phyloP scores from a whole-genome alignment of 2,888 invertebrate genomes.

The Drosophila diplacantha region DNA sequence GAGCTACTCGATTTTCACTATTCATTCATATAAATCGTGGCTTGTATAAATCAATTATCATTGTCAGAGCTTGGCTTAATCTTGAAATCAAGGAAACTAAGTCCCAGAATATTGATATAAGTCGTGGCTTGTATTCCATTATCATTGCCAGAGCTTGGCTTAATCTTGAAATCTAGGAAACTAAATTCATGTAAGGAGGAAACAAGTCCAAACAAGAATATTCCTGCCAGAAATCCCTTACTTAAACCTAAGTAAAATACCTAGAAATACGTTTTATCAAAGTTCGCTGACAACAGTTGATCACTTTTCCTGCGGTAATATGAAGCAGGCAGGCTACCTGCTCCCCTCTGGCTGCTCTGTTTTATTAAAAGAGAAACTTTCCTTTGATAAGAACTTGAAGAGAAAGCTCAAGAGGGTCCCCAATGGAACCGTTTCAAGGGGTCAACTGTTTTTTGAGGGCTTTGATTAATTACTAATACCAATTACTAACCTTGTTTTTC shows the following conservation, averaged over 20 bases:
- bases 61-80: neutral
- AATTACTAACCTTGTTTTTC: slow-evolving; percentile 32
- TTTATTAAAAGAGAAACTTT: too few relatives aligned
- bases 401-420: neutral
- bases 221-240: neutral
- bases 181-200: neutral
- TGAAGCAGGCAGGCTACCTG: neutral
- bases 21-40: neutral
- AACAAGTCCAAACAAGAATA: neutral
- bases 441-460: neutral
- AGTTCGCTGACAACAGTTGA: neutral
- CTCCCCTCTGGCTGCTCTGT: neutral
- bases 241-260: neutral
- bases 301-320: neutral
- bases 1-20: neutral
- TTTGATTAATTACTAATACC: slow-evolving; percentile 34
- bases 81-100: neutral
- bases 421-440: neutral
- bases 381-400: neutral
- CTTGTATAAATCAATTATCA: too few relatives aligned
- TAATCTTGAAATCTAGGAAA: neutral
- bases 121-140: too few relatives aligned
- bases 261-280: neutral
- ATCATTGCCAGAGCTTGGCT: neutral
- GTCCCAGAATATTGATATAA: neutral